These are phyloP conservation scores for Heliconius himera DNA, from an alignment of 1,140 invertebrate genomes.

Conservation along the genomic window DNA sequence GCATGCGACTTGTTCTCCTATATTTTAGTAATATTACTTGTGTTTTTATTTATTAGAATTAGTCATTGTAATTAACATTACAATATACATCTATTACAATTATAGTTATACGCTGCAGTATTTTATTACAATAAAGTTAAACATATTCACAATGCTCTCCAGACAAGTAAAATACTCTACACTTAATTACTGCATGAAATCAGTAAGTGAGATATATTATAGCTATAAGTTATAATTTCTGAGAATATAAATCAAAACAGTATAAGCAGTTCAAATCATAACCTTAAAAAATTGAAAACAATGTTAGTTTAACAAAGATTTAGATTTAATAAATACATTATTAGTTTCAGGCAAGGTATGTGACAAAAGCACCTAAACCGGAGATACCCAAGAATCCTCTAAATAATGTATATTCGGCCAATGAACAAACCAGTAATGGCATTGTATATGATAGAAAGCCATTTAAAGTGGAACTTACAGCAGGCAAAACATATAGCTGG, in stretches of 20 bases:
- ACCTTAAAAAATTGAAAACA: background rate
- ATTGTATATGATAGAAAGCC: constrained; percentile 94
- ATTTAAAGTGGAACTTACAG: constrained; percentile 89
- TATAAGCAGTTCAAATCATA: background rate
- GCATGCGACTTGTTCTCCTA: no score
- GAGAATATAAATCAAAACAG: background rate
- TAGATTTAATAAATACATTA: background rate
- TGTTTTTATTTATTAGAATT: no score
- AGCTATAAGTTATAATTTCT: background rate
- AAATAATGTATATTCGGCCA: constrained; percentile 82
- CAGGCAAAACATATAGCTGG: constrained; percentile 94
- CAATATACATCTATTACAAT: background rate
- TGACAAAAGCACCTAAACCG: constrained; percentile 67
- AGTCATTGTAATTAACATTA: background rate
- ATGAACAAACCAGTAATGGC: constrained; percentile 85
- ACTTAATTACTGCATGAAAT: constrained; percentile 19
- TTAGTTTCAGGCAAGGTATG: constrained; percentile 53
- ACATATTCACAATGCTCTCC: constrained; percentile 4
- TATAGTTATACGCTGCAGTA: background rate
- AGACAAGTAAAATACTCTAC: constrained; percentile 19
- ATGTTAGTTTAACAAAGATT: background rate
- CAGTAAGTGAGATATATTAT: constrained; percentile 21
- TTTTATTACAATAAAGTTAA: background rate
- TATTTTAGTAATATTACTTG: background rate
- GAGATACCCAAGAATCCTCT: constrained; percentile 86